Evolutionary conservation across 2,888 invertebrate genomes (phyloP).

Genomic region (Chaetogeoica ovagalla): DNA sequence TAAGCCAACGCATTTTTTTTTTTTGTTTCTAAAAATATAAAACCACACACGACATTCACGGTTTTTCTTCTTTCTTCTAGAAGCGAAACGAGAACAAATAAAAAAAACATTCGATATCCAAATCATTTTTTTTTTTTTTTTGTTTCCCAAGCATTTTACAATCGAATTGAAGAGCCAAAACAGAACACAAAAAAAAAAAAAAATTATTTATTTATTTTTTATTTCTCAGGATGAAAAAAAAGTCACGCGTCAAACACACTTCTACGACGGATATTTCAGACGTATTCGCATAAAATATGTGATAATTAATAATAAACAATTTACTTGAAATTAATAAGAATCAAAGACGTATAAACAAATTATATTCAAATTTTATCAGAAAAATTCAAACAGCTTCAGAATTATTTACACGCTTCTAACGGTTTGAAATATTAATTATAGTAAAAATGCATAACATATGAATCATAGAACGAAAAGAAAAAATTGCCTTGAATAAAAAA

Average conservation of each 20-base stretch:
- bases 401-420: neutral
- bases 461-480: neutral
- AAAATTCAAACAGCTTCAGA: neutral
- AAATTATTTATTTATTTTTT: neutral
- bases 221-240: neutral
- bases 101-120: neutral
- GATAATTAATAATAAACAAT: neutral
- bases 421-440: neutral
- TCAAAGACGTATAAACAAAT: too few species aligned
- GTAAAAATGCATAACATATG: neutral
- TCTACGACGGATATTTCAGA: neutral
- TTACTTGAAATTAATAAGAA: neutral
- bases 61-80: neutral
- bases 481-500: neutral
- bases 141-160: neutral
- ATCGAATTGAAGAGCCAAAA: neutral
- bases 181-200: neutral
- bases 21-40: neutral
- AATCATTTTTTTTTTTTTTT: neutral
- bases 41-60: neutral
- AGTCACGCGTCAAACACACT: slow-evolving; percentile 14
- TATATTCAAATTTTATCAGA: neutral
- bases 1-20: slow-evolving; percentile 7
- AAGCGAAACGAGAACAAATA: neutral
- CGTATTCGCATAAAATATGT: neutral